A percentile compares a stretch with the other conserved stretches of the same genome.
Evolutionary conservation across 2,888 invertebrate species (phyloP).

Genomic region (Eustalomyia histrio): DNA sequence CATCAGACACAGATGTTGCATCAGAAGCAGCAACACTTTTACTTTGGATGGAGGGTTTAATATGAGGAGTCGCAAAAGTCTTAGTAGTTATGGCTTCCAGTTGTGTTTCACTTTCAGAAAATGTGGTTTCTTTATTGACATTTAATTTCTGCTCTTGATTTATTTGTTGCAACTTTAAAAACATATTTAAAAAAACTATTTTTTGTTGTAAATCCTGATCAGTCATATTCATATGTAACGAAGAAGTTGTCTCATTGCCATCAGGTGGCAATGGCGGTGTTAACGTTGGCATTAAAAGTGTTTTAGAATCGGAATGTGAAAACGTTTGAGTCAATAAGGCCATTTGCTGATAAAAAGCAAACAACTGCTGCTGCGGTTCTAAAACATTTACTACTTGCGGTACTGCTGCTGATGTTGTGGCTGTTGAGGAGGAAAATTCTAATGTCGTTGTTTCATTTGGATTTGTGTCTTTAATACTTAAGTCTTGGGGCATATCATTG

Average conservation of each 20-base stretch:
- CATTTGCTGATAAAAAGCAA: conserved; percentile 58
- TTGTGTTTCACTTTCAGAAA: background rate
- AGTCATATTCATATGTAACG: background rate
- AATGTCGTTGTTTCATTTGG: background rate
- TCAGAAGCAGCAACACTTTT: background rate
- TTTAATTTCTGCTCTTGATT: background rate
- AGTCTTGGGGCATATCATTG: conserved; percentile 70
- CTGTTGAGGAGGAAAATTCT: background rate
- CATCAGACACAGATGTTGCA: background rate
- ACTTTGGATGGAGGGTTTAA: background rate
- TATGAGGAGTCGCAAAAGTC: background rate
- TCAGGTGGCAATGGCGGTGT: no score
- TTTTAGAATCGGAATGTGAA: background rate
- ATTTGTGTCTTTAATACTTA: conserved; percentile 67
- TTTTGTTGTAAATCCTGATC: background rate
- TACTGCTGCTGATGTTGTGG: background rate
- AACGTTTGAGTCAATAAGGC: conserved; percentile 6
- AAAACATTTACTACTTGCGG: conserved; percentile 24
- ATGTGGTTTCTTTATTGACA: no score
- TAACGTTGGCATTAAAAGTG: background rate
- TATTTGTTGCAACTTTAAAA: conserved; percentile 10
- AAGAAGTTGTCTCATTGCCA: background rate
- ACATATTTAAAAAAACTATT: conserved; percentile 5
- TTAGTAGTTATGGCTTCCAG: background rate
- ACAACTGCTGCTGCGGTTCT: conserved; percentile 37